Evolutionary conservation across 2,888 invertebrate species (phyloP), one percentile per base, ranked within the genome.

Genomic region (Dicyrtomina minuta): DNA sequence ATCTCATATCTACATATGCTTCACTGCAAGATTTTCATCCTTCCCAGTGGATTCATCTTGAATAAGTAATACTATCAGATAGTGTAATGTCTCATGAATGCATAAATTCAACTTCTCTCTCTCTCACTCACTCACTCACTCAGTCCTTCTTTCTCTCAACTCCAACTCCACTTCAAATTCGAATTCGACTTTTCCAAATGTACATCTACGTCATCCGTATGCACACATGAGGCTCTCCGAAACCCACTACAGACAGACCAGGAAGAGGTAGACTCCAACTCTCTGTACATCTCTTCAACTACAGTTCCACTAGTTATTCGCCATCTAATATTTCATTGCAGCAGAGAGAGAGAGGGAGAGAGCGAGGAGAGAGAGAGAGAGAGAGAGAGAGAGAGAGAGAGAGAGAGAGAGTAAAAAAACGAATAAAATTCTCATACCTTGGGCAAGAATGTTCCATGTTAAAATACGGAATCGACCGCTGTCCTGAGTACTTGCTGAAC

Each of bases 391-490:
- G 22, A 66, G 15, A 49, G 3, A 55, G 12, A 24, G 5, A 22
- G 3, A 53, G 8, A 44, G 24, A 13, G 1, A 43, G 17, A 10
- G 5, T 10, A 1, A 59, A n/a, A 59, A 59, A 44, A 60, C 1
- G 43, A 33, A 49, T 13, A 53, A 56, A 39, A 55, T 66, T 83
- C 20, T 15, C 58, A 60, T 51, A 89, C 89, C 86, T 85, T 89
- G 89, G 17, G 89, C 88, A 56, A 89, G 82, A 74, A 89, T 84
- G 80, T 89, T 89, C 89, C 89, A 89, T 79, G 89, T 89, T 73
- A 89, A 82, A 61, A 89, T 81, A 77, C 88, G 82, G 71, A 89
- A 82, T 62, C 83, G 82, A 72, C 83, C 80, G 66, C 83, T 83
- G 79, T 81, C 82, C 72, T 82, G 81, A 53, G 84, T 68, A 20